Evolutionary conservation across 37 sponge, comb jelly and placozoan genomes (phyloP).

Genomic region (Tethya wilhelma): DNA sequence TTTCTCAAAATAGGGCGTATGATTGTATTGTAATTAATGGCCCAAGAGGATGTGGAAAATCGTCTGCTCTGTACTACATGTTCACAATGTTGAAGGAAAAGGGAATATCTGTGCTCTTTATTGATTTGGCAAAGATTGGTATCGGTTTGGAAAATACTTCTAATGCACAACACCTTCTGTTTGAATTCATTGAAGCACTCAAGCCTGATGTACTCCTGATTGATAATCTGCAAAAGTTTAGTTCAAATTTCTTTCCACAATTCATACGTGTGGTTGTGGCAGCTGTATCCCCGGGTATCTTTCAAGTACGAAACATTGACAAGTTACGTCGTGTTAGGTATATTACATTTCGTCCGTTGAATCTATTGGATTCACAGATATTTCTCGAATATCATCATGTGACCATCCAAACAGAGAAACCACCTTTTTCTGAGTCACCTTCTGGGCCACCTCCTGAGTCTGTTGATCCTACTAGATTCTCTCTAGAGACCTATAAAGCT

Average conservation of each 20-base stretch:
- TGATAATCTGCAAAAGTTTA: not conserved
- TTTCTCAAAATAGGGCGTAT: not conserved
- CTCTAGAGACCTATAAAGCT: too few species aligned
- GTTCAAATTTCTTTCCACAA: not conserved
- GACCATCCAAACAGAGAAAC: not conserved
- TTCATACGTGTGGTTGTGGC: not conserved
- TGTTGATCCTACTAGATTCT: too few species aligned
- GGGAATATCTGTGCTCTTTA: not conserved
- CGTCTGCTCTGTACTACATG: not conserved
- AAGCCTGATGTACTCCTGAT: not conserved
- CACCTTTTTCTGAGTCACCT: not conserved
- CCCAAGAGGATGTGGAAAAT: not conserved
- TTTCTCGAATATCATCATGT: not conserved
- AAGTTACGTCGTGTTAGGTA: not conserved
- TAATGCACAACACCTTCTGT: not conserved
- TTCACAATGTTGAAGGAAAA: not conserved
- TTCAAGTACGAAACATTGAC: not conserved
- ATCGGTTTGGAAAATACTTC: not conserved
- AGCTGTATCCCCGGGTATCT: not conserved
- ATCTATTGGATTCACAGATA: not conserved
- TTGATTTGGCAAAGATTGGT: not conserved
- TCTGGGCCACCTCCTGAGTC: too few species aligned
- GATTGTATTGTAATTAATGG: not conserved
- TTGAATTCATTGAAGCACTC: not conserved
- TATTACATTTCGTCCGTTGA: not conserved